phyloP scores from a whole-genome alignment of 2,888 invertebrate species.

The Sarcophaga caerulescens region DNA sequence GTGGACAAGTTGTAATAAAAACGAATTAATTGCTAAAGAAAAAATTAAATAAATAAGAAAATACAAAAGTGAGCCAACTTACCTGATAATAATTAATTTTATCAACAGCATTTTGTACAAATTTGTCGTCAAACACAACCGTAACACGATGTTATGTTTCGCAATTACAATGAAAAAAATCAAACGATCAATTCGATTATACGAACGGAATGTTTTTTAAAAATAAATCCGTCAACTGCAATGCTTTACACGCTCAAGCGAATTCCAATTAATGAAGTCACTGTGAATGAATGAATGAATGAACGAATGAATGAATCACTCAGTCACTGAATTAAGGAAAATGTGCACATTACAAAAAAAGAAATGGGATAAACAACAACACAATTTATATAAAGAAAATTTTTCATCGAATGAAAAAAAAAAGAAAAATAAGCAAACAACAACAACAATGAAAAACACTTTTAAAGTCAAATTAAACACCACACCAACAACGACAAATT shows the following conservation, averaged over 20 bases:
- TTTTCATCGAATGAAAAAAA: background rate
- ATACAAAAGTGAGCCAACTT: slow-evolving; percentile 41
- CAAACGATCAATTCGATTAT: slow-evolving; percentile 34
- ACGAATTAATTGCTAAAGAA: background rate
- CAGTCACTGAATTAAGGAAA: slow-evolving; percentile 41
- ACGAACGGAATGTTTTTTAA: slow-evolving; percentile 18
- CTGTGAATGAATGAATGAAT: slow-evolving; percentile 52
- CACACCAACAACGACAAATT: slow-evolving; percentile 23
- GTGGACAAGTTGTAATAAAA: background rate
- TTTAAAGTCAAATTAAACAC: slow-evolving; percentile 42
- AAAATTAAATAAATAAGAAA: background rate
- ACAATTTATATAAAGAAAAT: slow-evolving; percentile 6
- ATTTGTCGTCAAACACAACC: slow-evolving; percentile 57
- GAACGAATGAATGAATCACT: slow-evolving; percentile 24
- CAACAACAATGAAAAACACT: background rate
- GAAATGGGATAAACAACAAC: slow-evolving; percentile 12
- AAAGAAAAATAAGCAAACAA: background rate
- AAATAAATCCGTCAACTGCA: slow-evolving; percentile 47
- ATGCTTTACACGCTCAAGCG: slow-evolving; percentile 52
- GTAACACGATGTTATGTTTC: slow-evolving; percentile 36
- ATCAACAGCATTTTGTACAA: slow-evolving; percentile 67
- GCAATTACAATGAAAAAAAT: slow-evolving; percentile 36
- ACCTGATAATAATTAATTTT: slow-evolving; percentile 69
- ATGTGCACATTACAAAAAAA: slow-evolving; percentile 1
- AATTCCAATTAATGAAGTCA: slow-evolving; percentile 56